Conservation (phyloP, 2,797 vertebrate species). For the Rhinoraja longicauda region DNA sequence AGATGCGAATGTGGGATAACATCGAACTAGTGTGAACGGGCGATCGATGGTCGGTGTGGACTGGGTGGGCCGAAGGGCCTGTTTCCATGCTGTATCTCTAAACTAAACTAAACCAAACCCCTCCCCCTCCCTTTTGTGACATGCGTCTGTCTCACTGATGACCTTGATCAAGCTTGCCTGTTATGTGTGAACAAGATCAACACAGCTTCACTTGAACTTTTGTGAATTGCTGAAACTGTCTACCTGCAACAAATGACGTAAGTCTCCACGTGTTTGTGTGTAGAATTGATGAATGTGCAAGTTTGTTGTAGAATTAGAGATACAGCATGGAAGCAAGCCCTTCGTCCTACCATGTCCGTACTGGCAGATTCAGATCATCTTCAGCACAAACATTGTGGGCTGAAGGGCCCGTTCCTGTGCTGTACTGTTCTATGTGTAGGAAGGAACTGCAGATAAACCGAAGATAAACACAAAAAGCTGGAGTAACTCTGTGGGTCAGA, state of each 20-base stretch:
- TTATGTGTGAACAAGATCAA: neutral
- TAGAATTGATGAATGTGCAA: neutral
- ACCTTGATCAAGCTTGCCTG: neutral
- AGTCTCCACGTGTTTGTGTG: neutral
- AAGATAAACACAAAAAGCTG: no score
- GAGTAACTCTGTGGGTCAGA: no score
- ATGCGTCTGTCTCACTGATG: neutral
- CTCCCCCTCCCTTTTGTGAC: constrained; percentile 27
- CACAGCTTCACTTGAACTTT: neutral
- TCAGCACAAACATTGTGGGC: no score
- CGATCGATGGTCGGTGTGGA: no score
- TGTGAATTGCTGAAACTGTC: neutral
- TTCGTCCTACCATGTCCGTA: neutral
- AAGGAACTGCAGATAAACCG: no score
- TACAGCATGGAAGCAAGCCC: neutral
- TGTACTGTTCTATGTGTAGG: no score
- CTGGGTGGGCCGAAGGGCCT: no score
- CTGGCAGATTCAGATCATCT: no score
- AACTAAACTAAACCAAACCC: neutral
- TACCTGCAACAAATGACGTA: neutral
- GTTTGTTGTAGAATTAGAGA: neutral
- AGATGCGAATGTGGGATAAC: no score
- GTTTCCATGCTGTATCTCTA: no score
- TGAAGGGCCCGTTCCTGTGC: no score
- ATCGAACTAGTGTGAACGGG: no score